Conservation (phyloP, 2,797 vertebrate genomes). For the Dromococcyx pavoninus region DNA sequence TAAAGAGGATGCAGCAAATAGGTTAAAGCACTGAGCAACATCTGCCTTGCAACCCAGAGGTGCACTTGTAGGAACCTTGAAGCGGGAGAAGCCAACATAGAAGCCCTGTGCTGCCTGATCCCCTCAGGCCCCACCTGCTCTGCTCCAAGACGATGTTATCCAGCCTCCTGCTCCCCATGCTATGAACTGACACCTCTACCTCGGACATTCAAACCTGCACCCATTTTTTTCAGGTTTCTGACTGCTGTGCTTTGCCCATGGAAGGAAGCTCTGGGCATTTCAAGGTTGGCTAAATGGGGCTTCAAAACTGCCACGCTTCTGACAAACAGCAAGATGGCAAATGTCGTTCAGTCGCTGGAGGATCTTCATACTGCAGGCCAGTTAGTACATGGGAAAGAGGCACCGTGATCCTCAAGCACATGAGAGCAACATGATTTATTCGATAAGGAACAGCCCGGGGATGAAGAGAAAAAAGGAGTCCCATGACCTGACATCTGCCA, state of each 20-base stretch:
- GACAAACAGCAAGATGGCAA: neutral
- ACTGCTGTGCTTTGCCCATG: neutral
- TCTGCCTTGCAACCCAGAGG: neutral
- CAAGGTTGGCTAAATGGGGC: neutral
- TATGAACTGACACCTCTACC: neutral
- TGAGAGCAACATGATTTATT: constrained; percentile 1
- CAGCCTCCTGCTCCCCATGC: neutral
- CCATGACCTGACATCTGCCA: neutral
- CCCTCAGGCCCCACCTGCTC: neutral
- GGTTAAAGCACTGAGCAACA: neutral
- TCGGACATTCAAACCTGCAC: neutral
- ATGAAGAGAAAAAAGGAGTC: neutral
- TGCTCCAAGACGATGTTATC: neutral
- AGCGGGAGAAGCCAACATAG: neutral
- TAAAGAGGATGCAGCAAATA: neutral
- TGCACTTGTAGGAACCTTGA: neutral
- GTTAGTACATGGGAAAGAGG: neutral
- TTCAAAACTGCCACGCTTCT: neutral
- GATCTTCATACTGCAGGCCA: neutral
- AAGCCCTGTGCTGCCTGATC: neutral
- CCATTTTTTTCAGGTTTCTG: neutral
- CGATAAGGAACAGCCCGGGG: neutral
- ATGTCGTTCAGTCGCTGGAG: neutral
- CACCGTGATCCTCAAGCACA: neutral
- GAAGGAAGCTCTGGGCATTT: neutral